Base-by-base conservation (phyloP, 2,113 vertebrate genomes). In the Rafetus swinhoei region DNA sequence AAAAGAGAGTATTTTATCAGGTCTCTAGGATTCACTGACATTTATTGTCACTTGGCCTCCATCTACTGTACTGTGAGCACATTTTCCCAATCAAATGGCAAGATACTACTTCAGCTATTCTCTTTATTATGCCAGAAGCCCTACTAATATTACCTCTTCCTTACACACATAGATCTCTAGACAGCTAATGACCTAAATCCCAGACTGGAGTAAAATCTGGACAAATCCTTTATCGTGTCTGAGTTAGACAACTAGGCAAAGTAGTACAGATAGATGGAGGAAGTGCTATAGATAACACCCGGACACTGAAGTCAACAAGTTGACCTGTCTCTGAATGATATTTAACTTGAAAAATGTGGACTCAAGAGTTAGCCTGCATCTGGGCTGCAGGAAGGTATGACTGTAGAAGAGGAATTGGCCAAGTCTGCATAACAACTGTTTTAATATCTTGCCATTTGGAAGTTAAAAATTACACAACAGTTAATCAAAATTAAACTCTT, bases 281-380 rank as follows among this genome's bases (percentile, higher is more conserved):
- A 84, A 94, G 80, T 0, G 81, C 45, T 45, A 39, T 8, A 89
- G 62, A 85, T 55, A 81, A 80, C 13, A 55, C 18, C 35, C 24
- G 57, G 0, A 21, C 4, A 85, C 14, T 5, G 15, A 74, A 4
- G 0, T 55, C 22, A 53, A 80, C 32, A 14, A 76, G 32, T 0
- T 84, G 8, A 50, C 25, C 0, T 7, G 52, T 16, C 76, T 85
- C 25, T n/a, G 24, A 24, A 25, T 65, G 62, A 32, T 29, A 13
- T 65, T 65, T 69, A 69, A 69, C 32, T 69, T n/a, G 62, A 32
- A 69, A 69, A n/a, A n/a, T 9, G 32, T 69, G 8, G 15, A 69
- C 29, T 69, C 62, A 69, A 18, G 15, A 69, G 8, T 69, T 1
- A 50, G 5, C 32, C 93, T 35, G 9, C 2, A 87, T 18, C 9